Conservation (phyloP, 2,888 invertebrate genomes). For the Xestia rhomboidea region DNA sequence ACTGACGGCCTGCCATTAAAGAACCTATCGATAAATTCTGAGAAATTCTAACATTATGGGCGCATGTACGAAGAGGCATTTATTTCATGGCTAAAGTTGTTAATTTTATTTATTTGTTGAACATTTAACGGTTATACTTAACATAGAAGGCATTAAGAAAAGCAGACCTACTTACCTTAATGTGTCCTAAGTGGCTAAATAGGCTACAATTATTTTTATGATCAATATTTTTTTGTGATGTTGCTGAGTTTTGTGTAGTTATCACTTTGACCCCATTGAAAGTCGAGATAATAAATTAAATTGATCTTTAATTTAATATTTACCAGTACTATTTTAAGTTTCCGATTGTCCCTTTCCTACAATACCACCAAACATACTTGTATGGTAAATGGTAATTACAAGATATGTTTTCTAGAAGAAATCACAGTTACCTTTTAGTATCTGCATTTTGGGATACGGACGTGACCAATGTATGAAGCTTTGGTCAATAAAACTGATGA, state of each 20-base stretch:
- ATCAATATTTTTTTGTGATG: not conserved
- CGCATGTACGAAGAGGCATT: constrained; percentile 18
- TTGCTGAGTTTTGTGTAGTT: not conserved
- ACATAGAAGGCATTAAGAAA: not conserved
- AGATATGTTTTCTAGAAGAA: constrained; percentile 55
- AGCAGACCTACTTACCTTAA: not conserved
- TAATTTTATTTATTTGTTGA: constrained; percentile 31
- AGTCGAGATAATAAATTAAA: not conserved
- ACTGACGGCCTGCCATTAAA: constrained; percentile 64
- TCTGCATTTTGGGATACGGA: constrained; percentile 58
- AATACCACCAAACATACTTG: constrained; percentile 1
- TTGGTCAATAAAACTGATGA: constrained; percentile 60
- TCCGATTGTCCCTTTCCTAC: not conserved
- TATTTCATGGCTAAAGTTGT: constrained; percentile 24
- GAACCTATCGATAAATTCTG: constrained; percentile 58
- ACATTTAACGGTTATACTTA: constrained; percentile 12
- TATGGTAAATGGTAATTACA: constrained; percentile 36
- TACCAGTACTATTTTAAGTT: not conserved
- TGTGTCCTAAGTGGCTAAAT: not conserved
- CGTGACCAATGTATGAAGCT: constrained; percentile 64
- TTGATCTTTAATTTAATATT: not conserved
- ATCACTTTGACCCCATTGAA: not conserved
- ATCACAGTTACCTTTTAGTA: constrained; percentile 64
- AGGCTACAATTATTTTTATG: not conserved
- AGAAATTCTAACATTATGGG: constrained; percentile 48